Conservation (phyloP, 2,888 invertebrate species). For the Ichneumoninae sp. region DNA sequence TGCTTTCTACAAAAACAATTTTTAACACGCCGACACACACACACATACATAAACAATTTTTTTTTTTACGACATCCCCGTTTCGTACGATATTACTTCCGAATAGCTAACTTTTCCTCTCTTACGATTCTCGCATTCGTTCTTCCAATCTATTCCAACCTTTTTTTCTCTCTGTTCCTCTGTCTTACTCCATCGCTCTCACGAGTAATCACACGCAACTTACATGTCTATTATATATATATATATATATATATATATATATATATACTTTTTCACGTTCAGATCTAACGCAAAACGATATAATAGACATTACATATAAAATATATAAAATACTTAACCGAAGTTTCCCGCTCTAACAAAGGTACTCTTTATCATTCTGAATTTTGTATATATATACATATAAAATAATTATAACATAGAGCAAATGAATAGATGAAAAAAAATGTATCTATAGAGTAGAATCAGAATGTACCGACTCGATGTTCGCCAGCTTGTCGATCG, state of each 20-base stretch:
- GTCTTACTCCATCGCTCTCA: constrained; percentile 65
- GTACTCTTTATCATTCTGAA: constrained; percentile 65
- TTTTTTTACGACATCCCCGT: constrained; percentile 17
- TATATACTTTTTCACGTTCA: constrained; percentile 18
- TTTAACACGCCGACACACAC: neutral
- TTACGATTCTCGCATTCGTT: constrained; percentile 17
- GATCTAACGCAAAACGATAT: constrained; percentile 55
- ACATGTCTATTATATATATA: constrained; percentile 29
- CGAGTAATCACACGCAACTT: constrained; percentile 68
- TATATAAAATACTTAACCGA: constrained; percentile 47
- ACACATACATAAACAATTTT: neutral
- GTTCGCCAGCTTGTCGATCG: constrained; percentile 30
- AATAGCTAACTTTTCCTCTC: constrained; percentile 5
- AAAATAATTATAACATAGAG: constrained; percentile 37
- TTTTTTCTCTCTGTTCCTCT: constrained; percentile 37
- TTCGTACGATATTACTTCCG: constrained; percentile 8
- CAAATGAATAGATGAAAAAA: neutral
- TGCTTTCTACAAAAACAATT: constrained; percentile 1
- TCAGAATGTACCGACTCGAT: constrained; percentile 17
- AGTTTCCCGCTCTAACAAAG: constrained; percentile 67
- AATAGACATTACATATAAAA: constrained; percentile 26
- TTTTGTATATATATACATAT: constrained; percentile 45
- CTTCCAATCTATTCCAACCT: constrained; percentile 17
- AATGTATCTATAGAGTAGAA: neutral
- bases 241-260: neutral